Evolutionary conservation across 2,888 invertebrate species (phyloP), one percentile per base, ranked within the genome.

Genomic region (Heliconius hortense): DNA sequence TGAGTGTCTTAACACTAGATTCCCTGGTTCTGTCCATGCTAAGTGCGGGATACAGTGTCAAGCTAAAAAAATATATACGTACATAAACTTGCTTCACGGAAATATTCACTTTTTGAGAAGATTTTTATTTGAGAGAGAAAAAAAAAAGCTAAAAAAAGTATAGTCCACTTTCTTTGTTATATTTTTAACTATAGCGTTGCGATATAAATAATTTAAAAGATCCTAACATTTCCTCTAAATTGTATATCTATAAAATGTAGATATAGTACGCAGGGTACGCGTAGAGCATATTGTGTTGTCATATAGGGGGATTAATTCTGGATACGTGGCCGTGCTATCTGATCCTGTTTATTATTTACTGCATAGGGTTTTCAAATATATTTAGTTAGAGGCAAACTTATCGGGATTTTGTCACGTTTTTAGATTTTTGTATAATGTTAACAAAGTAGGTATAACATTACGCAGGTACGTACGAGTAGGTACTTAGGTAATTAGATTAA

Each of bases 281-380:
- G 68, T 68, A 53, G 81, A 78, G 79, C 76, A 81, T 83, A 86
- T 88, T 89, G 86, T 89, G 86, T 86, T 88, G 89, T 89, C 90
- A 88, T 86, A 88, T 86, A 82, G 87, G 87, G 87, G 89, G 89
- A 92, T 92, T 92, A 92, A 92, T 92, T 89, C 91, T 86, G 87
- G 86, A 87, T 92, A 92, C 92, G 92, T 92, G 87, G 86, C 79
- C 83, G 82, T 81, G 90, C 88, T 91, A 92, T 92, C 92, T 86
- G 92, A 92, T 92, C 90, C 80, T 82, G 82, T 80, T 82, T 82
- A 82, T 81, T 82, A 82, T 82, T 82, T 84, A 81, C 81, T 79
- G 71, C 69, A 74, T 73, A 62, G 69, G 63, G 63, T 56, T 56
- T 68, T 69, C 24, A 64, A 53, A 53, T 69, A 67, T 62, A 60